Evolutionary conservation across 2,888 invertebrate genomes (phyloP).

Genomic region (Gryllus longicercus): DNA sequence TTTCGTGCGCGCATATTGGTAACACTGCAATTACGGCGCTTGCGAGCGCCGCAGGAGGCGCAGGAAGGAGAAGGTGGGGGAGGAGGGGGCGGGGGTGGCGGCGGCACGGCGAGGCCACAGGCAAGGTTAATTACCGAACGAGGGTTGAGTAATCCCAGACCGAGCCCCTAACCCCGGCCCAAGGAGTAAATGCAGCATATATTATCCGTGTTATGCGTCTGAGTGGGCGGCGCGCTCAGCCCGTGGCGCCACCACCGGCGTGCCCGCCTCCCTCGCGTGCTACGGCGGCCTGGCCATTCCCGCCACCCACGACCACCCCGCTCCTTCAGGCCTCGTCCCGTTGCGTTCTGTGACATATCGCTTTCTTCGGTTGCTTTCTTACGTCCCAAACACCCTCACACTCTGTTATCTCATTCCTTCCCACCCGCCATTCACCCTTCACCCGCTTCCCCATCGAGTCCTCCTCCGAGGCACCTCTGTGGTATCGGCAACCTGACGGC

Average conservation of each 20-base stretch:
- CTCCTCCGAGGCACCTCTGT: no score
- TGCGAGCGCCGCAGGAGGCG: not conserved
- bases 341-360: no score
- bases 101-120: not conserved
- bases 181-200: constrained; percentile 17
- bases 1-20: constrained; percentile 2
- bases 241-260: not conserved
- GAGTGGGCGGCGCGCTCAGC: not conserved
- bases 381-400: no score
- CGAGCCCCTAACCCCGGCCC: constrained; percentile 3
- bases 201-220: constrained; percentile 8
- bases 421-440: no score
- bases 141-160: constrained; percentile 11
- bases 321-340: no score
- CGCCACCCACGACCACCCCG: no score
- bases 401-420: no score
- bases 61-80: not conserved
- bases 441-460: no score
- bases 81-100: not conserved
- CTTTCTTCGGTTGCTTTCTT: no score
- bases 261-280: not conserved
- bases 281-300: not conserved
- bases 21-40: constrained; percentile 2
- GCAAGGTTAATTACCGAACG: constrained; percentile 8
- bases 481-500: no score